Evolutionary conservation across 2,113 vertebrate genomes (phyloP).

Genomic region (Ibidorhyncha struthersii): DNA sequence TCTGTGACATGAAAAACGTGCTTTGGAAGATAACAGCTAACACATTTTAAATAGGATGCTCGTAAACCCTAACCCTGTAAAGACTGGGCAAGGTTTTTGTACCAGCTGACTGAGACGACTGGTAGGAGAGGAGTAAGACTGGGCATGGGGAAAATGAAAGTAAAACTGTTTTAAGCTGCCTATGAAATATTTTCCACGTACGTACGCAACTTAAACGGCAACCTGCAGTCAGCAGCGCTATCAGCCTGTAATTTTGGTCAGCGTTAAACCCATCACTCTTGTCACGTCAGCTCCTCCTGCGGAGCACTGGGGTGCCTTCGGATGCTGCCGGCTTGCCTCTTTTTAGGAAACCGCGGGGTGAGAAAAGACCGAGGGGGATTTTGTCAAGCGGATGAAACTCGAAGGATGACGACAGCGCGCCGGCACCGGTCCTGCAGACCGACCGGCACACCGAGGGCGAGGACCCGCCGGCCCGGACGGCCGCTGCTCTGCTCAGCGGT

Average conservation of each 20-base stretch:
- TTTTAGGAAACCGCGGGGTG: not conserved
- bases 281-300: not conserved
- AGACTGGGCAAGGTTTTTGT: not conserved
- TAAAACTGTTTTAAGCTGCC: not conserved
- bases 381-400: not conserved
- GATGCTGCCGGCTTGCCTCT: no score
- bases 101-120: not conserved
- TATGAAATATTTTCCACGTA: not conserved
- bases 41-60: not conserved
- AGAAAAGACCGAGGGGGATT: no score
- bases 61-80: not conserved
- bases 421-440: no score
- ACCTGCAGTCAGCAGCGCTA: not conserved
- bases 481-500: not conserved
- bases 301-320: not conserved
- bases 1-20: not conserved
- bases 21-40: not conserved
- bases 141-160: not conserved
- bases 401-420: not conserved
- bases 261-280: accelerated
- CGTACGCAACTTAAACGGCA: not conserved
- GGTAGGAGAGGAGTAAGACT: not conserved
- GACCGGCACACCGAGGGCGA: accelerated
- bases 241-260: not conserved
- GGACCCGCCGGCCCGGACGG: not conserved